Evolutionary conservation across 2,888 invertebrate species (phyloP).

Genomic region (Anoplius nigerrimus): DNA sequence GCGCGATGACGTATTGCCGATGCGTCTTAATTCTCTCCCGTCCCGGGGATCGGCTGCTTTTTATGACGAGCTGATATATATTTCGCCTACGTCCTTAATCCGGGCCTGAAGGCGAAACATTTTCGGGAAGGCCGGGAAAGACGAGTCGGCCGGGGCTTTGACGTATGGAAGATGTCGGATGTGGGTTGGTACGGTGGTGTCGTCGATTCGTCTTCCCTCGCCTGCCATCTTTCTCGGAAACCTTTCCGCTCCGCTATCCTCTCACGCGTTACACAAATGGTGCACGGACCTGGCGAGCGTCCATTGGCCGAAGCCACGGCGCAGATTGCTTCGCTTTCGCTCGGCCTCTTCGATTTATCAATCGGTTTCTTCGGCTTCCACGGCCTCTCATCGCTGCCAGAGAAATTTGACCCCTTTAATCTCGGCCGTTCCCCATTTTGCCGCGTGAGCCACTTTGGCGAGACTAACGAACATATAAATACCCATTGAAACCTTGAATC

Average conservation of each 20-base stretch:
- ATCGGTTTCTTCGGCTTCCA: conserved; percentile 55
- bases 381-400: conserved; percentile 24
- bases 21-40: conserved; percentile 7
- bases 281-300: conserved; percentile 59
- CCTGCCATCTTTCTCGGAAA: conserved; percentile 64
- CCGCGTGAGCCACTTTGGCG: neutral
- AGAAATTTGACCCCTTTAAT: conserved; percentile 35
- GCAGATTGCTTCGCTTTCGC: conserved; percentile 58
- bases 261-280: conserved; percentile 65
- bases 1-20: conserved; percentile 3
- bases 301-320: conserved; percentile 55
- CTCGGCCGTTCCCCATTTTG: conserved; percentile 34
- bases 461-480: neutral
- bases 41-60: conserved; percentile 8
- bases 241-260: conserved; percentile 61
- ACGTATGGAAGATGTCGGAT: conserved; percentile 68
- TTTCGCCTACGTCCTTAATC: conserved; percentile 31
- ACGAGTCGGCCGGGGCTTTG: conserved; percentile 58
- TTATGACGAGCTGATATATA: conserved; percentile 37
- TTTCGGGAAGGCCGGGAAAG: conserved; percentile 41
- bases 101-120: conserved; percentile 33
- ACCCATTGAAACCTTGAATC: too few relatives aligned
- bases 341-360: conserved; percentile 62
- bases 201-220: conserved; percentile 73
- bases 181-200: conserved; percentile 63